Evolutionary conservation across 2,888 invertebrate genomes (phyloP).

Genomic region (Anoplius nigerrimus): DNA sequence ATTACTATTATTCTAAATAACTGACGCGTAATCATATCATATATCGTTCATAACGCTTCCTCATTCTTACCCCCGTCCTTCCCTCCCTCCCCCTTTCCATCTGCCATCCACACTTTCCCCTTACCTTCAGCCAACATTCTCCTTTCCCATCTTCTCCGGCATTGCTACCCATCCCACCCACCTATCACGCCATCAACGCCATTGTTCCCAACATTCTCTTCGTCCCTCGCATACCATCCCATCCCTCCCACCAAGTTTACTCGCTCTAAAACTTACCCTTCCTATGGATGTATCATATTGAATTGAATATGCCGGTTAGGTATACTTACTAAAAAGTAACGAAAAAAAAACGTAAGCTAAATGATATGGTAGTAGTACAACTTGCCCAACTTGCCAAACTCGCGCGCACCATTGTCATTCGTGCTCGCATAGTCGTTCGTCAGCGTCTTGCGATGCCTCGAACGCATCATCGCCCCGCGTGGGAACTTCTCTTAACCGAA

Average conservation of each 20-base stretch:
- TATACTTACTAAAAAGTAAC: constrained; percentile 31
- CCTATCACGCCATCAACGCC: neutral
- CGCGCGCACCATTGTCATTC: constrained; percentile 44
- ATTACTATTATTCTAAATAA: constrained; percentile 59
- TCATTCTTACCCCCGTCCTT: constrained; percentile 15
- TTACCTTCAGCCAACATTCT: constrained; percentile 29
- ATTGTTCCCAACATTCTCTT: constrained; percentile 14
- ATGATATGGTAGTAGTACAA: constrained; percentile 65
- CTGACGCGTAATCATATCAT: constrained; percentile 67
- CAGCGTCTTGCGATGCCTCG: constrained; percentile 18
- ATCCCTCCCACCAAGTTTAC: constrained; percentile 42
- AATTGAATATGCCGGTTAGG: constrained; percentile 53
- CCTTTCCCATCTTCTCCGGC: constrained; percentile 9
- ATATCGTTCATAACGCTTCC: constrained; percentile 61
- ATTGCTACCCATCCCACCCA: neutral
- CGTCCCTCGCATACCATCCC: constrained; percentile 29
- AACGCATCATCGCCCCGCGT: constrained; percentile 38
- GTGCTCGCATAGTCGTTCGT: neutral
- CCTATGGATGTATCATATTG: constrained; percentile 62
- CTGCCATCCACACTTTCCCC: constrained; percentile 3
- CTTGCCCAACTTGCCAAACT: constrained; percentile 74
- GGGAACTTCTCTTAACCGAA: constrained; percentile 74
- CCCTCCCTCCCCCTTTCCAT: constrained; percentile 29
- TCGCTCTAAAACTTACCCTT: constrained; percentile 58
- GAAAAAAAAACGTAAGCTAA: constrained; percentile 6